Conservation (phyloP, 2,797 vertebrate species). For the Rhinogobio ventralis region DNA sequence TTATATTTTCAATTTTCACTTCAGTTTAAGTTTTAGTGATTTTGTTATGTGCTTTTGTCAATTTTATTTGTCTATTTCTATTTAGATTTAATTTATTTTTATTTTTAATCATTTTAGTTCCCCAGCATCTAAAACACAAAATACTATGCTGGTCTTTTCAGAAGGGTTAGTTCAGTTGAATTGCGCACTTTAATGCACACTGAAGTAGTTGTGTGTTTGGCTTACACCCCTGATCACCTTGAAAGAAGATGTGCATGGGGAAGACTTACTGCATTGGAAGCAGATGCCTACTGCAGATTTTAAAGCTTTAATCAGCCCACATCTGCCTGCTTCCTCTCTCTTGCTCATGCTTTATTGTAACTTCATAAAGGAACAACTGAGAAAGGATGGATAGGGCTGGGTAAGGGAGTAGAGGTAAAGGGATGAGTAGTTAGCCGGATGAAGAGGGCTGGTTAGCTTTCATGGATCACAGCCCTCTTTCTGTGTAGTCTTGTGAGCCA, state of each 20-base stretch:
- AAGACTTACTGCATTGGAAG: constrained; percentile 76
- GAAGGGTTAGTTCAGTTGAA: background rate
- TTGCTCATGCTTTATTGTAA: constrained; percentile 9
- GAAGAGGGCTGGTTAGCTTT: constrained; percentile 57
- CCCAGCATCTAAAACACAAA: background rate
- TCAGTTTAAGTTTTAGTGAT: background rate
- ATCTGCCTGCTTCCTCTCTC: constrained; percentile 66
- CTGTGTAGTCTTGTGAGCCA: constrained; percentile 68
- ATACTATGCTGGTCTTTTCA: background rate
- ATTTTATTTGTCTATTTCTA: background rate
- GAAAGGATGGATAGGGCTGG: constrained; percentile 44
- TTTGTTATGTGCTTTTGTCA: background rate
- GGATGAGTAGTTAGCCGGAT: constrained; percentile 26
- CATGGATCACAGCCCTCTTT: constrained; percentile 61
- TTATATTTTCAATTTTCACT: background rate
- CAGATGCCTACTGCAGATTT: constrained; percentile 79
- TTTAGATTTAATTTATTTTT: background rate
- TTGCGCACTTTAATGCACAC: background rate
- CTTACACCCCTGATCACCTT: constrained; percentile 62
- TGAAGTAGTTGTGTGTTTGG: constrained; percentile 46
- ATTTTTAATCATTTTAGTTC: background rate
- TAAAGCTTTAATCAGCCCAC: constrained; percentile 69
- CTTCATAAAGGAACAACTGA: constrained; percentile 55
- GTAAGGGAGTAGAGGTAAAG: background rate
- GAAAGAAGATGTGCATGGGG: constrained; percentile 68